These are phyloP conservation scores for Papilio xuthus DNA, from an alignment of 1,140 invertebrate genomes.

Conservation along the genomic window DNA sequence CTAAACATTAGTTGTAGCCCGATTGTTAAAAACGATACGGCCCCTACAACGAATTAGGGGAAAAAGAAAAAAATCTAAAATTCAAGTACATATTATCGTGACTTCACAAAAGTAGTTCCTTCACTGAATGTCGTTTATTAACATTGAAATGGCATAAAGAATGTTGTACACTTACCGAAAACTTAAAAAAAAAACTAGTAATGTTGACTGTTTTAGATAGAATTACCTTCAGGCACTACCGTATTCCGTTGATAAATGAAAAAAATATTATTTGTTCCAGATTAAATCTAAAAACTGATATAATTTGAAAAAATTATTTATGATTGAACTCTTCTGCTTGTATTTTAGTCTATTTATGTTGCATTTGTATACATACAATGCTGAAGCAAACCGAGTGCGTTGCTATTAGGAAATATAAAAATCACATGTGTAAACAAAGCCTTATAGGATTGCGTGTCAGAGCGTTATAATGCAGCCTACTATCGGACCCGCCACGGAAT, in stretches of 20 bases:
- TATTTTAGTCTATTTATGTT: too few species aligned
- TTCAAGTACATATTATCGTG: constrained; percentile 18
- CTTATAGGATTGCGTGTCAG: background rate
- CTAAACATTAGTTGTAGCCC: background rate
- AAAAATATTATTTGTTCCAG: too few species aligned
- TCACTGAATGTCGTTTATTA: constrained; percentile 6
- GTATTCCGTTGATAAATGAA: too few species aligned
- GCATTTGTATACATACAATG: too few species aligned
- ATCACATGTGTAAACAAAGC: background rate
- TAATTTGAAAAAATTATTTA: too few species aligned
- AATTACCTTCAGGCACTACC: background rate
- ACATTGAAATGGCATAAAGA: background rate
- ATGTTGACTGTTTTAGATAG: background rate
- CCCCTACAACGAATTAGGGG: constrained; percentile 12
- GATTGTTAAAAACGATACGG: background rate
- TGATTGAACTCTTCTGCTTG: background rate
- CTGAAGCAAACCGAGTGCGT: too few species aligned
- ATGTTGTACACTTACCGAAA: background rate
- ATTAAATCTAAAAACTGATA: too few species aligned
- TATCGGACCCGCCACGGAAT: background rate
- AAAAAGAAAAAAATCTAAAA: constrained; percentile 22
- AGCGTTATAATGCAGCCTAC: background rate
- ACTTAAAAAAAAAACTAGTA: background rate
- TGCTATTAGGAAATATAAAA: background rate
- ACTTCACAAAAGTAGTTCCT: constrained; percentile 5